These are phyloP conservation scores for Heliornis fulica DNA, from an alignment of 2,113 vertebrate genomes.

Conservation along the genomic window DNA sequence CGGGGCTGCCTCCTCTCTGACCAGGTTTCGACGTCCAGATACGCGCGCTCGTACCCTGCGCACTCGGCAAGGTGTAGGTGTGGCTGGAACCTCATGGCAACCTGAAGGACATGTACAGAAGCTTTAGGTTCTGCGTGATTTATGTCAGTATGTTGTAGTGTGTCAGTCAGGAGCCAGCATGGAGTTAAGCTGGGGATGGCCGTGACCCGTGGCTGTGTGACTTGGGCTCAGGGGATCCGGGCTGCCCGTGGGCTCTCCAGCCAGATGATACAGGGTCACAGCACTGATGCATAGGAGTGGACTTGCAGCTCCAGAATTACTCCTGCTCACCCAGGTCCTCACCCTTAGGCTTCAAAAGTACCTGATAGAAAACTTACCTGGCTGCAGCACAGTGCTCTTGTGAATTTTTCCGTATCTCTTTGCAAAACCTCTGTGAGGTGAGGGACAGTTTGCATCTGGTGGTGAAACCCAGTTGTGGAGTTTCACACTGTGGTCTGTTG, in stretches of 20 bases:
- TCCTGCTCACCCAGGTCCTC: background rate
- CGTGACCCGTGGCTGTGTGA: background rate
- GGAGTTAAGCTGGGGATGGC: background rate
- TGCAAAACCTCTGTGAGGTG: background rate
- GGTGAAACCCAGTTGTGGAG: background rate
- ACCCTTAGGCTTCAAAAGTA: background rate
- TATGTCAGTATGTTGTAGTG: too few relatives aligned
- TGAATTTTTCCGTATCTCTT: background rate
- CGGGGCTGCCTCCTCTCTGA: background rate
- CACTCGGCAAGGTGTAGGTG: fast-evolving
- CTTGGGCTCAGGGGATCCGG: too few relatives aligned
- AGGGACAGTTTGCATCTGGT: background rate
- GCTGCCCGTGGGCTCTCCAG: background rate
- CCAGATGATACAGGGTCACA: background rate
- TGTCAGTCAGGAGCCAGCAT: fast-evolving
- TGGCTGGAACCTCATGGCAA: background rate
- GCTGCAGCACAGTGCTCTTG: background rate
- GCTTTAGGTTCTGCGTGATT: background rate
- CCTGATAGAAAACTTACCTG: background rate
- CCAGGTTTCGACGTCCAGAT: background rate
- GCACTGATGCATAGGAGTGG: fast-evolving
- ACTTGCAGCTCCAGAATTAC: background rate
- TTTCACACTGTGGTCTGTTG: background rate
- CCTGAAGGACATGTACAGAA: fast-evolving
- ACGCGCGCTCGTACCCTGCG: too few relatives aligned